Evolutionary conservation across 2,888 invertebrate genomes (phyloP), one percentile per base, ranked within the genome.

Genomic region (Mystacides longicornis): DNA sequence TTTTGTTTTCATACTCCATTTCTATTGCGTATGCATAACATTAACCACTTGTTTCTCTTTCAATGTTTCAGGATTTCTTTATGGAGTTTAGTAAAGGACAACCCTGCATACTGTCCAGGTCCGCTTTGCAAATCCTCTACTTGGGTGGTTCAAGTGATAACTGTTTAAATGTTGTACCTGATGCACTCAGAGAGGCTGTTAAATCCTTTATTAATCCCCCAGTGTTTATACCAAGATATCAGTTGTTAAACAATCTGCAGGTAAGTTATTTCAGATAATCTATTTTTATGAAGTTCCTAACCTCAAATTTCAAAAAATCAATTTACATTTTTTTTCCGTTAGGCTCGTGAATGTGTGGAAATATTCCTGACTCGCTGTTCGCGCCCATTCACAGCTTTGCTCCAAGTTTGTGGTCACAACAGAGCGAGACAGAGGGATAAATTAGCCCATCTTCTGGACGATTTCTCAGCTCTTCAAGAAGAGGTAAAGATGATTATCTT

Each of bases 371-470:
- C 81, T 11, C 89, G 91, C 60, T 93, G 94, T 68, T 86, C 89
- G 57, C 83, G 89, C 37, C 89, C 94, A 3, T 92, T 97, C 68
- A 87, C 88, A 9, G 86, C 85, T 63, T 76, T 97, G 54, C 77
- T 97, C 56, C 90, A 92, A 66, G 83, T 93, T 57, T 92, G 90
- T 68, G 97, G 98, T 0, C 94, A 95, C 70, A 98, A 98, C 73
- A 81, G 95, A 62, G 96, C 98, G 3, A 77, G 98, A 27, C 97
- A 97, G 71, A 79, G 97, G 55, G 97, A 98, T 69, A 95, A 94
- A 73, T 77, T 97, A 55, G 93, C 91, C 0, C 81, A 91, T 65
- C 74, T 95, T 52, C 76, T 98, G 45, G 93, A 93, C 67, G 97
- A 97, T 64, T 89, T 98, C 67, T 89, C 90, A 1, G 81, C 84